A percentile compares a stretch with the other conserved stretches of the same genome.
These are phyloP conservation scores for Ciconia nigra DNA, from an alignment of 2,797 vertebrate genomes.

Conservation along the genomic window DNA sequence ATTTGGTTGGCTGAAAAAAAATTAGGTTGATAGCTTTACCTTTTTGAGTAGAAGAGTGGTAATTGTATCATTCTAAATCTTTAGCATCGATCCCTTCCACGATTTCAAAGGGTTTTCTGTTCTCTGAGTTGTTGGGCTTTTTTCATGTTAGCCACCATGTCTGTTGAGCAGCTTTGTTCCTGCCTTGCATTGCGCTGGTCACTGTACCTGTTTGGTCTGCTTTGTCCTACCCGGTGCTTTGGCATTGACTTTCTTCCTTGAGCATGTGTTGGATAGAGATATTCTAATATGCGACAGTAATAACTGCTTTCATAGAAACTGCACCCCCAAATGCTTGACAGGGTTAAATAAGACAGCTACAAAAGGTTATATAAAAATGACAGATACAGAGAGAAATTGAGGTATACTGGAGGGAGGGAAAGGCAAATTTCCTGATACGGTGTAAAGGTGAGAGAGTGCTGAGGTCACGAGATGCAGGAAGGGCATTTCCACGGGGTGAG, in stretches of 20 bases:
- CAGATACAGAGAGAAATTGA: background rate
- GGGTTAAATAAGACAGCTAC: background rate
- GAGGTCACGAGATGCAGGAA: background rate
- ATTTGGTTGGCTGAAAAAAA: background rate
- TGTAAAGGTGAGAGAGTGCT: background rate
- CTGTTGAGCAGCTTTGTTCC: background rate
- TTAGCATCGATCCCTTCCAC: background rate
- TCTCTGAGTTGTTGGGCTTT: background rate
- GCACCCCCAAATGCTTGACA: background rate
- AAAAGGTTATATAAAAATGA: slow-evolving; percentile 18
- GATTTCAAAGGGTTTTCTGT: background rate
- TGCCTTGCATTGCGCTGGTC: fast-evolving
- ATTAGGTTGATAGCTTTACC: background rate
- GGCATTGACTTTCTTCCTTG: background rate
- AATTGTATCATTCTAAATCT: background rate
- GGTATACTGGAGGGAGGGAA: background rate
- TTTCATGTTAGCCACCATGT: background rate
- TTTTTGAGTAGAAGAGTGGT: background rate
- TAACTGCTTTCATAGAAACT: background rate
- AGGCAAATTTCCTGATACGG: background rate
- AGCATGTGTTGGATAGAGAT: fast-evolving
- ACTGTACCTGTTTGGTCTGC: background rate
- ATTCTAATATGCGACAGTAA: background rate
- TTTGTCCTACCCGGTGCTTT: background rate
- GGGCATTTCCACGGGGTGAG: background rate